Conservation (phyloP, 2,113 vertebrate genomes). For the Carollia perspicillata region DNA sequence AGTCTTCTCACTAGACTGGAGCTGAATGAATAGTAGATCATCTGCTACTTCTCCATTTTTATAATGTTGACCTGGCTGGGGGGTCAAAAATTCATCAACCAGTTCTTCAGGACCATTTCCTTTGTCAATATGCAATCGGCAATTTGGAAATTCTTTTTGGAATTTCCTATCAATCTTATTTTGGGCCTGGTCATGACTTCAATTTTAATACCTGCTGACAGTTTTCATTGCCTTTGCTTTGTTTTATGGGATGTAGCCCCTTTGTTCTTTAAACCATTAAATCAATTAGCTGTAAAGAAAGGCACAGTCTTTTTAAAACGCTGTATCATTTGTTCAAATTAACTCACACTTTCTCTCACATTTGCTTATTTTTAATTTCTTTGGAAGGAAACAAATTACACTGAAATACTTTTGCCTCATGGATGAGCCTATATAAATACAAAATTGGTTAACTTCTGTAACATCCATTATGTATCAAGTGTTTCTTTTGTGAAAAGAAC, state of each 20-base stretch:
- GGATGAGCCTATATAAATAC: not conserved
- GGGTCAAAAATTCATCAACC: not conserved
- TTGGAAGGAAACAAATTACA: not conserved
- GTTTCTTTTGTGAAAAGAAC: conserved; percentile 23
- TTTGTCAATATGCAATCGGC: not conserved
- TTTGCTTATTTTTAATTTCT: conserved; percentile 13
- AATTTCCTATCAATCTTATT: not conserved
- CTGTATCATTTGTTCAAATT: not conserved
- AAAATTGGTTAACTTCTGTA: conserved; percentile 10
- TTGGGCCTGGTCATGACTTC: not conserved
- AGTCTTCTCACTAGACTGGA: not conserved
- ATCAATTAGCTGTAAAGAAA: not conserved
- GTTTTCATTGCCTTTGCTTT: not conserved
- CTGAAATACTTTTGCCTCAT: not conserved
- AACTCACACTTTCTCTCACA: not conserved
- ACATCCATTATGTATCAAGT: not conserved
- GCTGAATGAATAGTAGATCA: not conserved
- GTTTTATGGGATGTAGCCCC: not conserved
- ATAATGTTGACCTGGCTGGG: not conserved
- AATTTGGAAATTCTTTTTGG: not conserved
- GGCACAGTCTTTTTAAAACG: not conserved
- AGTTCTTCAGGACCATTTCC: not conserved
- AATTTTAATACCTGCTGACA: not conserved
- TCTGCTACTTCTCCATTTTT: not conserved
- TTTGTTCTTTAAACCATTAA: not conserved